phyloP scores from a whole-genome alignment of 1,140 invertebrate genomes.

The Plectus sambesii region DNA sequence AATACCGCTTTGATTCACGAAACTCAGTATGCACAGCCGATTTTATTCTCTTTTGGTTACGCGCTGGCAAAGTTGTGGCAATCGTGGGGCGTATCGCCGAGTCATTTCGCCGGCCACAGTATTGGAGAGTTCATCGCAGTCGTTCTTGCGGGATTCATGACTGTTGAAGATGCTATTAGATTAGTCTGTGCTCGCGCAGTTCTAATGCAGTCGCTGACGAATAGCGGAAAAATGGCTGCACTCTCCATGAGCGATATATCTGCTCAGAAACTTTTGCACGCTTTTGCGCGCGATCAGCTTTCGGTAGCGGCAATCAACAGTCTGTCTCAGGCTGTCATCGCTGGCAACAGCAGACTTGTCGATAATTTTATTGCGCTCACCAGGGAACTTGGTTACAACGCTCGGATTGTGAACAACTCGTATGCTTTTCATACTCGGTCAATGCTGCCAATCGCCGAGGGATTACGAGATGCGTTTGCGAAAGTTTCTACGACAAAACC shows the following conservation, averaged over 20 bases:
- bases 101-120: conserved; percentile 19
- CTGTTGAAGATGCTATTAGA: conserved; percentile 18
- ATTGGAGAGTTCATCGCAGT: conserved; percentile 24
- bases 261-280: conserved; percentile 14
- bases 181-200: conserved; percentile 17
- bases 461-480: too few species aligned
- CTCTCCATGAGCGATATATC: too few species aligned
- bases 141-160: conserved; percentile 15
- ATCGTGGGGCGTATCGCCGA: conserved; percentile 5
- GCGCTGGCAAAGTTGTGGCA: conserved; percentile 16
- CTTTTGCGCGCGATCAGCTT: conserved; percentile 13
- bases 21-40: conserved; percentile 19
- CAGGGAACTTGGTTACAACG: too few species aligned
- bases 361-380: too few species aligned
- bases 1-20: conserved; percentile 16
- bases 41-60: conserved; percentile 20
- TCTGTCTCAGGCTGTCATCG: conserved; percentile 20
- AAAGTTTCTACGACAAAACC: too few species aligned
- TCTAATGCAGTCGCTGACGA: conserved; percentile 19
- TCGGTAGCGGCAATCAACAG: conserved; percentile 19
- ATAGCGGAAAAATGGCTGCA: conserved; percentile 22
- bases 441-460: too few species aligned
- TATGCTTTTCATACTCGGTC: too few species aligned
- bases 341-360: conserved; percentile 15
- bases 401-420: too few species aligned